Evolutionary conservation across 2,888 invertebrate genomes (phyloP).

Genomic region (Fabriciana adippe): DNA sequence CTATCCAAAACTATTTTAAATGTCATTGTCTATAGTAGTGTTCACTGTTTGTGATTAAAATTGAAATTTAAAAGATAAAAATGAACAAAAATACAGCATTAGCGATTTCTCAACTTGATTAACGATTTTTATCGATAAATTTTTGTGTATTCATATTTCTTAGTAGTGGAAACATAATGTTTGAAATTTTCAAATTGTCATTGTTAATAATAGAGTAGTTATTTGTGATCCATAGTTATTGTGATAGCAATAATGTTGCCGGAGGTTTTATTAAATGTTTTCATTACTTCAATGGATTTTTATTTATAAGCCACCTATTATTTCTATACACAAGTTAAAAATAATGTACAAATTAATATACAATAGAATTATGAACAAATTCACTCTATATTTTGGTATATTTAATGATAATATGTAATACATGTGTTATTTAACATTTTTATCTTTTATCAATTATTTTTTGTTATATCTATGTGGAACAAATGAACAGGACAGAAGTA

Average conservation of each 20-base stretch:
- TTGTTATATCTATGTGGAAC: no score
- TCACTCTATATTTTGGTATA: no score
- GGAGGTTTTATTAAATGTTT: slow-evolving; percentile 42
- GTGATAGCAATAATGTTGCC: slow-evolving; percentile 37
- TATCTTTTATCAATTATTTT: no score
- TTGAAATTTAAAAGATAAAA: not conserved
- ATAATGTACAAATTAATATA: not conserved
- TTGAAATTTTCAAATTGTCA: slow-evolving; percentile 21
- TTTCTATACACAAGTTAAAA: no score
- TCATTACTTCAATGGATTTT: slow-evolving; percentile 37
- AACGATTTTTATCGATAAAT: slow-evolving; percentile 1
- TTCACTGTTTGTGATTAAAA: slow-evolving; percentile 5
- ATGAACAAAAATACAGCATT: not conserved
- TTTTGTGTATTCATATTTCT: slow-evolving; percentile 9
- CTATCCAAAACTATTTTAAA: not conserved
- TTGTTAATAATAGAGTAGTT: slow-evolving; percentile 32
- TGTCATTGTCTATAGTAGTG: not conserved
- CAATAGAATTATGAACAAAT: no score
- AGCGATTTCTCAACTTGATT: not conserved
- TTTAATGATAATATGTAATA: no score
- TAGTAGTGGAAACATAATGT: slow-evolving; percentile 7
- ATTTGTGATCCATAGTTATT: slow-evolving; percentile 35
- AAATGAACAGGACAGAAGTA: no score
- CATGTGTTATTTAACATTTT: no score
- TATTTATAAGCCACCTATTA: slow-evolving; percentile 16